Evolutionary conservation across 2,113 vertebrate species (phyloP), one percentile per base, ranked within the genome.

Genomic region (Synchiropus splendidus): DNA sequence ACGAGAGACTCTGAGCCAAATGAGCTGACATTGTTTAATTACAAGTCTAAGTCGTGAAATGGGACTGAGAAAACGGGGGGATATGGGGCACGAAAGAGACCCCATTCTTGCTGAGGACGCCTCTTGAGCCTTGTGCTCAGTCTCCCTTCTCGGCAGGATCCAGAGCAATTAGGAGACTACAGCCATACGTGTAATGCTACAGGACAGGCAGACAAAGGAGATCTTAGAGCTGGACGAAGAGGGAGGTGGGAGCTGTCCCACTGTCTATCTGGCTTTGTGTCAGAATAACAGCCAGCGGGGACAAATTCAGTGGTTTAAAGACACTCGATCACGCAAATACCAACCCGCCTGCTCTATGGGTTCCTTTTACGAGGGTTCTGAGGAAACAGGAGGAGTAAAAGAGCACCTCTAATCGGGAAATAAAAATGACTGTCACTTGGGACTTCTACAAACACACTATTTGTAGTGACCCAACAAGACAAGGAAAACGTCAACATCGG

Each of bases 181-280:
- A 72, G 71, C 71, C 64, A 66, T 48, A 61, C 67, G 63, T 63
- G 66, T 82, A 80, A 84, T 80, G 72, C 72, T 82, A 54, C 55
- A 35, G 62, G 78, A 80, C 77, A 82, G 67, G 65, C 77, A 67
- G 61, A 86, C 80, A 85, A 85, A 78, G 79, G 62, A 47, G 42
- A 63, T 62, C 64, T 42, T 61, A 51, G 44, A 54, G 48, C 30
- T 18, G 67, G 62, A 53, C 61, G 46, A 18, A 45, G 51, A 58
- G 67, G 51, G 63, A 31, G 65, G 69, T 38, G 57, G 50, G 58
- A 56, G 61, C 54, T 41, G 56, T 80, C 64, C 61, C 48, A 80
- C 76, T 62, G 59, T 69, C 68, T 44, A 40, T 65, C 58, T 58
- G 59, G 51, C 64, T 66, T 62, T 65, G 52, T 60, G 51, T 72